These are phyloP conservation scores for Phylloscopus trochiloides DNA, from an alignment of 2,113 vertebrate species.

Conservation along the genomic window DNA sequence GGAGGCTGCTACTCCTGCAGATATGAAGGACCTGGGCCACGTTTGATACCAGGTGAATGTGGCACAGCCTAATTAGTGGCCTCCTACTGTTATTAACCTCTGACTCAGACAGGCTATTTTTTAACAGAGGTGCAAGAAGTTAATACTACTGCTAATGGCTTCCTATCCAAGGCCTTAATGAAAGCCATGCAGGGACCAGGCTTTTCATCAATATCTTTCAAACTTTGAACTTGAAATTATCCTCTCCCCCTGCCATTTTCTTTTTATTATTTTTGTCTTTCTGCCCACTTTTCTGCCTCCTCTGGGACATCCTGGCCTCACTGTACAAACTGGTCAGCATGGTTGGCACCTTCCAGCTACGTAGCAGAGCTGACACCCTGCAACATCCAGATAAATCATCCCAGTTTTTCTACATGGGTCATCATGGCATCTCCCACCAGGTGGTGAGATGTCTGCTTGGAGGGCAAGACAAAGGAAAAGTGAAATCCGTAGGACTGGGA, in stretches of 20 bases:
- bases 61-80: conserved; percentile 66
- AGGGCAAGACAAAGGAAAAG: not conserved
- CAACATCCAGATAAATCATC: rapidly evolving
- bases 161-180: conserved; percentile 58
- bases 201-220: conserved; percentile 71
- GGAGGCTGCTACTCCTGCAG: conserved; percentile 51
- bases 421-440: not conserved
- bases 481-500: not conserved
- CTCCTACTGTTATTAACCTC: conserved; percentile 74
- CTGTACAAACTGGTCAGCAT: not conserved
- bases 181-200: conserved; percentile 56
- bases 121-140: conserved; percentile 72
- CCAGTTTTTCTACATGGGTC: not conserved
- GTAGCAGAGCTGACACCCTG: not conserved
- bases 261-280: not conserved
- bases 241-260: not conserved
- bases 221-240: conserved; percentile 52
- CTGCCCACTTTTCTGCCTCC: not conserved
- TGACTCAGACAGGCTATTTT: conserved; percentile 72
- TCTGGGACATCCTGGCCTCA: not conserved
- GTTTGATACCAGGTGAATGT: conserved; percentile 33
- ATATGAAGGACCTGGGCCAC: conserved; percentile 55
- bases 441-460: not conserved
- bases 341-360: not conserved
- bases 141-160: conserved; percentile 70